Evolutionary conservation across 1,140 invertebrate species (phyloP), one percentile per base, ranked within the genome.

Genomic region (Meteorus sp.): DNA sequence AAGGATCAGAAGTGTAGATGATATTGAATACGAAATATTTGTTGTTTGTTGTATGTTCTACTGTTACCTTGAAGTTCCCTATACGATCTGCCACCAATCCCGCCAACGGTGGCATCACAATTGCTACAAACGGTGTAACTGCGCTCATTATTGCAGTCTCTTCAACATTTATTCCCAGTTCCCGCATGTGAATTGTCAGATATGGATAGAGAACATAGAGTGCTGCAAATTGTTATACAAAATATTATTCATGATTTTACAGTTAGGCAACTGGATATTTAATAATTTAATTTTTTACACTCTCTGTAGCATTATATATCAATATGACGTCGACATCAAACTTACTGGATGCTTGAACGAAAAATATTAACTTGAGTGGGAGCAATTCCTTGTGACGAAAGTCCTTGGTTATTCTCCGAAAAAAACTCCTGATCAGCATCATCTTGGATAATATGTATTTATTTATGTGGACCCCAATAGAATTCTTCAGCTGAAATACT

Each of bases 111-210:
- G 90, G 89, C 83, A 91, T 91, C 23, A 92, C 77, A 59, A 92
- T 88, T 25, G 87, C 86, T 1, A 91, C 81, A 48, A 92, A 83
- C 0, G 91, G 91, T 43, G 89, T 90, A 1, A 92, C 83, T 3
- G 91, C 88, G 13, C 89, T 91, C 85, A 93, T 93, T 61, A 93
- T 88, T n/a, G 90, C 90, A 1, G 90, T 89, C 79, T 94, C 90
- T 72, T 90, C 87, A 5, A 91, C 86, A 57, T 88, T 89, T 65
- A 94, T 88, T 44, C 92, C 92, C 45, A 94, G 72, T 69, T 91
- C 87, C 62, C 89, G 83, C 90, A 93, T 93, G 72, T 93, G 92
- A 48, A 94, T 88, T 1, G 91, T 91, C 67, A 94, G 77, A 75
- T 92, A 94, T 1, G 91, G 91, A 69, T 93, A 89, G 25, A 94